Base-by-base conservation (phyloP, 1,140 invertebrate species). In the Lerema accius region DNA sequence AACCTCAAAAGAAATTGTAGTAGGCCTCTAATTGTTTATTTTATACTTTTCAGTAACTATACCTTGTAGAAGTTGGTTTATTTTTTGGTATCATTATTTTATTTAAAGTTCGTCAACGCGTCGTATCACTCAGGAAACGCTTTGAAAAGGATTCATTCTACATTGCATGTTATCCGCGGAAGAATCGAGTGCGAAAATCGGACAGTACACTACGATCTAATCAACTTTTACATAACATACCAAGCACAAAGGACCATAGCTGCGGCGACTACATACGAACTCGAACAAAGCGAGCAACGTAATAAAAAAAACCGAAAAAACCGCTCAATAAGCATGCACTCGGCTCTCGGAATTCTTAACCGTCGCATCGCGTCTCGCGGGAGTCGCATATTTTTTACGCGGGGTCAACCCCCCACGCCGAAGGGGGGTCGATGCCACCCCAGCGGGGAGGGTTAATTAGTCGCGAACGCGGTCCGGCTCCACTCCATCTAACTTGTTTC, bases 401-500 rank as follows among this genome's bases (percentile, higher is more conserved):
- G 71, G 50, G 72, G 72, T 77, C 76, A 73, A 66, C 63, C 77
- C 73, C 73, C 62, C 68, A 14, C 37, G 55, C 14, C 48, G 65
- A 49, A 37, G 39, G 71, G 68, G 67, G 74, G 65, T 48, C 72
- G 65, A 63, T 63, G 59, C 61, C 62, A 56, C 70, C 78, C 73
- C 63, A 58, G 65, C 63, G 55, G 78, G 82, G 82, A 55, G 83
- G 84, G 79, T 85, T 89, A 89, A 87, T 89, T 89, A 89, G 84
- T 89, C 86, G 86, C 84, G 83, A 86, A 77, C 85, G 73, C 80
- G 80, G 83, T 82, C 79, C 84, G 77, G 80, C 81, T 78, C 82
- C 76, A 82, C 83, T 87, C 84, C 78, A 85, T 86, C 84, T 84
- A 86, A 86, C 83, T 89, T 84, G 84, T 81, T 84, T 83, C 81